Base-by-base conservation (phyloP, 1,140 invertebrate species). In the Drosophila bocki region DNA sequence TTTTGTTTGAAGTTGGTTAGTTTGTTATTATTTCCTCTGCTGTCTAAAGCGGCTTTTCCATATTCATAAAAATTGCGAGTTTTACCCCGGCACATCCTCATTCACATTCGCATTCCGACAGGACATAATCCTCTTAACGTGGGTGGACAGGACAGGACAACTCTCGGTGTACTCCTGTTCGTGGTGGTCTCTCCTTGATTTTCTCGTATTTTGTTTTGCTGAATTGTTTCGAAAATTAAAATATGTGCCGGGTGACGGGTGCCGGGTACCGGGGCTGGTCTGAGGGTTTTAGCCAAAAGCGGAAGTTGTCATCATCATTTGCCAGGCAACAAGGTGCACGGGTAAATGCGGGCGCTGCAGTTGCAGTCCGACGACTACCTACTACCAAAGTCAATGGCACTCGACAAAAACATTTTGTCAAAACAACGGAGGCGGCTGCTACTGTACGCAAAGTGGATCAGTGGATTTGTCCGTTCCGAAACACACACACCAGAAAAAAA, bases 1-100 rank as follows among this genome's bases (percentile, higher is more conserved):
- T 87, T 82, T 83, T 88, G 80, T 88, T 88, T 87, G 76, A 88
- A 87, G 83, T 83, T 67, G 22, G 82, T 86, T 86, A 87, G 80
- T 83, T 77, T 72, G 54, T 60, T 60, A 74, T 74, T 72, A 72
- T 72, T 74, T 60, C 37, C 69, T 32, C 61, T 80, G 85, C 72
- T 62, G 77, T 78, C 80, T 65, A 87, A 87, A 87, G 84, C 83
- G 80, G 83, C 83, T 88, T 88, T 88, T 80, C 68, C 84, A 86
- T 86, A 86, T 86, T 88, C 84, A 88, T 87, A 88, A 87, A 87
- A 88, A 88, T 86, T 88, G 83, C 80, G 84, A 83, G 83, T 70
- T 80, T 80, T 69, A 68, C 84, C 75, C 35, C 37, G 41, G 47
- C 65, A 58, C 64, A 41, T 37, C 50, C 29, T n/a, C 32, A 68